A percentile compares a stretch with the other conserved stretches of the same genome.
phyloP scores from a whole-genome alignment of 1,140 invertebrate species.

The Danaus plexippus region DNA sequence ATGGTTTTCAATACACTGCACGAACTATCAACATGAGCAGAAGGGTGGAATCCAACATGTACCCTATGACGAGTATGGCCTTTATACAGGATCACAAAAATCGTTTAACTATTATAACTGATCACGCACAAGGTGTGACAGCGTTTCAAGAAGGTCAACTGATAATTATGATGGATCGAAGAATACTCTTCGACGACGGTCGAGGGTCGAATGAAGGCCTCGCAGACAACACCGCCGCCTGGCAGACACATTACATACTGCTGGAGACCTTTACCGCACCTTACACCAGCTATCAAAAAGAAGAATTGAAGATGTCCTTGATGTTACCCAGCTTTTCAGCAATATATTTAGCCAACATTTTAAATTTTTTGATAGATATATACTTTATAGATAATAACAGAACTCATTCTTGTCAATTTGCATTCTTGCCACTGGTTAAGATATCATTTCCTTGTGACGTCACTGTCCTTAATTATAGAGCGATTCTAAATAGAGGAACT shows the following conservation, averaged over 20 bases:
- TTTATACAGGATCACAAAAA: slow-evolving; percentile 86
- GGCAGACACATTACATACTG: slow-evolving; percentile 86
- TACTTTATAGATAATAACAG: slow-evolving; percentile 77
- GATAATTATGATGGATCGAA: slow-evolving; percentile 90
- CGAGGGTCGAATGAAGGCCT: slow-evolving; percentile 92
- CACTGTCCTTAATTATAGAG: slow-evolving; percentile 43
- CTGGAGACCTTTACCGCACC: slow-evolving; percentile 76
- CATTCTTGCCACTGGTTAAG: slow-evolving; percentile 48
- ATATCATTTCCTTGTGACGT: slow-evolving; percentile 51
- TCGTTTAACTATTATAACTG: slow-evolving; percentile 83
- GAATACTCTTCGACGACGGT: slow-evolving; percentile 88
- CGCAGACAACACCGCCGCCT: slow-evolving; percentile 85
- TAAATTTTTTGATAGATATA: slow-evolving; percentile 83
- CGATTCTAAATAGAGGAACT: slow-evolving; percentile 25
- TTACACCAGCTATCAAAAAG: slow-evolving; percentile 20
- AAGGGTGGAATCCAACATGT: slow-evolving; percentile 89
- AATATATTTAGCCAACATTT: slow-evolving; percentile 77
- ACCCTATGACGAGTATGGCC: slow-evolving; percentile 86
- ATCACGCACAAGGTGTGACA: slow-evolving; percentile 88
- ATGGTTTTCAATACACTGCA: slow-evolving; percentile 80
- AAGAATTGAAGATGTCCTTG: slow-evolving; percentile 28
- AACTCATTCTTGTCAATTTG: slow-evolving; percentile 36
- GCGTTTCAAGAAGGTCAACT: slow-evolving; percentile 86
- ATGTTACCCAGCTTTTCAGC: slow-evolving; percentile 77
- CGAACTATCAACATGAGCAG: slow-evolving; percentile 44